Base-by-base conservation (phyloP, 1,140 invertebrate species). In the Drosophila aff. region DNA sequence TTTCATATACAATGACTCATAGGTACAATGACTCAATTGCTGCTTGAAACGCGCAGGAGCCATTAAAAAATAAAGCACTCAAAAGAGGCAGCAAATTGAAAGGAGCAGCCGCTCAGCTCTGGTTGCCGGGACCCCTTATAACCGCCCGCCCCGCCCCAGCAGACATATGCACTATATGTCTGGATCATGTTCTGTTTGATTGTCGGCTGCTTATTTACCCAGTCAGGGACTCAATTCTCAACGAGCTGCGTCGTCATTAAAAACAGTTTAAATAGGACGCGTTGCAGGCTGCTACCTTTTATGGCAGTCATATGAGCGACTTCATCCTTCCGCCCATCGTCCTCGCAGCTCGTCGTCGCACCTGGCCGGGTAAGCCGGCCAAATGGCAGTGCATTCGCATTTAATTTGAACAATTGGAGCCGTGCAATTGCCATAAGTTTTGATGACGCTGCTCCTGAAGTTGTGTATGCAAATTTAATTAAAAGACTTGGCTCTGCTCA, bases 381-480 rank as follows among this genome's bases (percentile, higher is more conserved):
- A 66, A 65, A 47, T 49, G 31, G 57, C 65, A 46, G 59, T 66
- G 43, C 59, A 60, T 47, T 76, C 49, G 36, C 46, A 62, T 79
- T 71, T 60, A 46, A 72, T 74, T 80, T 64, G 46, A 64, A 62
- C 59, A 46, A 76, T 57, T 49, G 71, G 41, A 46, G 69, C 49
- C 57, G 57, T 58, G 60, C 72, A 49, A 59, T 44, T 62, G 55
- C 57, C 73, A 83, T 78, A 59, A 78, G 53, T 72, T 83, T 79
- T 72, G 55, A 74, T 61, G 69, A 40, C 57, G 26, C 50, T 64
- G 52, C 61, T 61, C 55, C 55, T 31, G 13, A 50, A 77, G 72
- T 84, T 52, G 64, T 66, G 58, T 41, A 90, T 75, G 62, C 64
- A 81, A 90, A 81, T 90, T 90, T 90, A 90, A 89, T 89, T 85